Conservation (phyloP, 2,797 vertebrate species). For the Sebastes diploproa region DNA sequence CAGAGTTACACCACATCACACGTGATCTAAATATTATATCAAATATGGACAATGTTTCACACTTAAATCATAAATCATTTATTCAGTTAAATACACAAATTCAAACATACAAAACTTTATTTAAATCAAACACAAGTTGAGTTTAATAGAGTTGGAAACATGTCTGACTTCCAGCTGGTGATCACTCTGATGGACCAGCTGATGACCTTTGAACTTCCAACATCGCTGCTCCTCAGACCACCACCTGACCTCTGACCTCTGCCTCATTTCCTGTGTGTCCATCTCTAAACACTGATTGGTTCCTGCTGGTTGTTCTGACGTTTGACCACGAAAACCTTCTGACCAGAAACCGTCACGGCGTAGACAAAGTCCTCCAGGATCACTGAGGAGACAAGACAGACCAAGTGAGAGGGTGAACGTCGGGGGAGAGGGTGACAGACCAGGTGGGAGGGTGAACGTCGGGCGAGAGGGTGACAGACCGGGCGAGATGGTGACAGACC, state of each 20-base stretch:
- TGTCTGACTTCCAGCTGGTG: too few species aligned
- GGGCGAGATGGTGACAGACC: too few species aligned
- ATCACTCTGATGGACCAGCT: background rate
- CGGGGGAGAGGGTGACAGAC: background rate
- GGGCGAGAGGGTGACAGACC: too few species aligned
- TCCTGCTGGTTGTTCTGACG: constrained; percentile 89
- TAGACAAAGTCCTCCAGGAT: constrained; percentile 91
- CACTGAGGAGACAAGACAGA: constrained; percentile 74
- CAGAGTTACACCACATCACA: too few species aligned
- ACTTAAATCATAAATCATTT: background rate
- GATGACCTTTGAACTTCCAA: background rate
- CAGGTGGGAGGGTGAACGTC: too few species aligned
- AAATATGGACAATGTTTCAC: background rate
- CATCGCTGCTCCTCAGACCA: too few species aligned
- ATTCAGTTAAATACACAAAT: background rate
- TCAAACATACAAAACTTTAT: background rate
- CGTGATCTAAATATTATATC: too few species aligned
- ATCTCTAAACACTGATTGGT: constrained; percentile 80
- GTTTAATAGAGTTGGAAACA: too few species aligned
- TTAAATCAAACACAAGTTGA: background rate
- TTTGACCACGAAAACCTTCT: constrained; percentile 94
- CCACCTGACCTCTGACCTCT: background rate
- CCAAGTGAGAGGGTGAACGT: background rate
- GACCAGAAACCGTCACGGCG: constrained; percentile 88
- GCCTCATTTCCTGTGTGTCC: background rate